phyloP scores from a whole-genome alignment of 2,888 invertebrate genomes.

The Blastobasis lacticolella region DNA sequence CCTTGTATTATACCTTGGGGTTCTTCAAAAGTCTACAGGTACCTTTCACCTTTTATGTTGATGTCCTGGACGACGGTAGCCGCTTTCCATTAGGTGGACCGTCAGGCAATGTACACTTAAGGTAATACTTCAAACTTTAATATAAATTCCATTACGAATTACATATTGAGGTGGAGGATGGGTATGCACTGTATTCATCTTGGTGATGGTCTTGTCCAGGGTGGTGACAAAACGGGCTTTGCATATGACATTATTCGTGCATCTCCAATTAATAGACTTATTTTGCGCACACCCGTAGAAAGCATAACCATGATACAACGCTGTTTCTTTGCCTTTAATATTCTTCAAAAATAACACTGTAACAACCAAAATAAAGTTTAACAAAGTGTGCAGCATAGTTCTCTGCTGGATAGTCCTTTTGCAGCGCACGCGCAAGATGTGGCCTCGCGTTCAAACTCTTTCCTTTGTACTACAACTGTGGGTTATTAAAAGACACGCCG shows the following conservation, averaged over 20 bases:
- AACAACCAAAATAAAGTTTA: background rate
- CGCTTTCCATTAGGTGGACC: too few species aligned
- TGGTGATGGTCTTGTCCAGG: background rate
- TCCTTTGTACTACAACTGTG: too few species aligned
- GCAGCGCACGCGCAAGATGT: too few species aligned
- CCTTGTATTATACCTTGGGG: too few species aligned
- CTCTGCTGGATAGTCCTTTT: too few species aligned
- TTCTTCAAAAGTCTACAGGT: too few species aligned
- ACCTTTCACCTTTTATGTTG: too few species aligned
- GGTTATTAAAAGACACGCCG: too few species aligned
- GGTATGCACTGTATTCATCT: conserved; percentile 8
- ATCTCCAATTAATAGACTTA: conserved; percentile 12
- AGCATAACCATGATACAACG: conserved; percentile 20
- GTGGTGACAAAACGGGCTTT: conserved; percentile 7
- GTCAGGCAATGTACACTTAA: too few species aligned
- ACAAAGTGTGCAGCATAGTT: too few species aligned
- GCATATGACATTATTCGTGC: conserved; percentile 11
- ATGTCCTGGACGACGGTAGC: too few species aligned
- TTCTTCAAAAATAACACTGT: conserved; percentile 6
- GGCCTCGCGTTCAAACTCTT: too few species aligned
- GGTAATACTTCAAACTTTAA: background rate
- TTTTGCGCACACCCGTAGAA: conserved; percentile 13
- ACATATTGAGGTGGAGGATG: conserved; percentile 12
- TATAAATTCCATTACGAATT: conserved; percentile 9
- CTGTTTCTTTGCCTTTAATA: conserved; percentile 14